Base-by-base conservation (phyloP, 2,113 vertebrate genomes). In the Synchiropus splendidus region DNA sequence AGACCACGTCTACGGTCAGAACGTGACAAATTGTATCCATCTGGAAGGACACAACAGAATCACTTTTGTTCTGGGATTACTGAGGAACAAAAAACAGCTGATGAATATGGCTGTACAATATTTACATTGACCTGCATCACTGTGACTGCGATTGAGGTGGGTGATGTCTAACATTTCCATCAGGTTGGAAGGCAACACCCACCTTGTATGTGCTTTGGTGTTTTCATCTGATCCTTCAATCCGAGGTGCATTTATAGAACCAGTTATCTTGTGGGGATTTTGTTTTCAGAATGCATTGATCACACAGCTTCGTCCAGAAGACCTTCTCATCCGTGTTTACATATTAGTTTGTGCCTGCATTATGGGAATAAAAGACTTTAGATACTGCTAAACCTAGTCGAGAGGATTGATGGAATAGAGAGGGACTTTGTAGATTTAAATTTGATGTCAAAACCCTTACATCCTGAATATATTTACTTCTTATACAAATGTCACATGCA, bases 401-500 rank as follows among this genome's bases (percentile, higher is more conserved):
- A 37, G 27, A 50, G 47, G 53, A 63, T 44, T 37, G 42, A 64
- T 61, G 54, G 51, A 54, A 58, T 48, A 39, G 51, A 42, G 30
- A 16, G 35, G 51, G 40, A 69, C 11, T 64, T 69, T 52, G 14
- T 9, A 58, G 72, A 78, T 79, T 75, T 76, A 79, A 81, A 82
- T 82, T 67, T 74, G 62, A 78, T 27, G 21, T 27, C 21, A n/a
- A n/a, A n/a, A 4, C 21, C 21, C 8, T 27, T 27, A 27, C 8
- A 27, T 27, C 21, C 21, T 4, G 21, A 27, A 69, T 70, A 36
- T 40, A 61, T 61, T 46, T 36, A 6, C 18, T 63, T 63, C 42
- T 54, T 45, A 47, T 62, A 68, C 54, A 39, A 61, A 36, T 62
- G 45, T 11, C 10, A 52, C 18, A 61, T 34, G 39, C 54, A 61